Evolutionary conservation across 2,888 invertebrate species (phyloP).

Genomic region (Synanthedon myopaeformis): DNA sequence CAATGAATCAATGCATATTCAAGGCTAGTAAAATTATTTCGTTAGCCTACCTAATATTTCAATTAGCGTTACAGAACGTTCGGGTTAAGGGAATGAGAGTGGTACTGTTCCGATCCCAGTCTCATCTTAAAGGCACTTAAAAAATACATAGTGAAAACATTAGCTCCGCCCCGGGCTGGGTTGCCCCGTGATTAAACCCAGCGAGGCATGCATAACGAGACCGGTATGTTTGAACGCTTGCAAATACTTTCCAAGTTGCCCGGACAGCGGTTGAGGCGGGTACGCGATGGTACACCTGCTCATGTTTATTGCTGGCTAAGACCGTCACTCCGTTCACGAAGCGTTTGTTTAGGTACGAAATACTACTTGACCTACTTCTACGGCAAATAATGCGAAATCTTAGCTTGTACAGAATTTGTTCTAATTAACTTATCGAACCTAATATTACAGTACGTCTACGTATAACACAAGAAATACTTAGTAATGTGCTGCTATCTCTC

Average conservation of each 20-base stretch:
- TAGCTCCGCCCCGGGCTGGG: slow-evolving; percentile 50
- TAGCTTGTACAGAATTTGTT: too few species aligned
- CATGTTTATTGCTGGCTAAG: slow-evolving; percentile 52
- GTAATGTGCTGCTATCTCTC: too few species aligned
- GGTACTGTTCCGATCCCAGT: slow-evolving; percentile 4
- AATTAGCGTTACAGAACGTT: slow-evolving; percentile 22
- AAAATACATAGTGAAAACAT: slow-evolving; percentile 68
- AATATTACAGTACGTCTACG: too few species aligned
- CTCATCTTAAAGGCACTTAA: slow-evolving; percentile 41
- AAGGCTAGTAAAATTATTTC: too few species aligned
- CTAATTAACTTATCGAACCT: too few species aligned
- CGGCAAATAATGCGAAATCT: too few species aligned
- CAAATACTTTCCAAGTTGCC: slow-evolving; percentile 49
- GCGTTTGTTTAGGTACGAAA: slow-evolving; percentile 52
- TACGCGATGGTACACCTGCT: slow-evolving; percentile 43
- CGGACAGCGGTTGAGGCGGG: slow-evolving; percentile 45
- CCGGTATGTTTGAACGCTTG: slow-evolving; percentile 61
- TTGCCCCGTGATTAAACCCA: slow-evolving; percentile 60
- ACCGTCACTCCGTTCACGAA: slow-evolving; percentile 17
- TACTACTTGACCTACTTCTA: slow-evolving; percentile 39
- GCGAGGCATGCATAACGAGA: slow-evolving; percentile 65
- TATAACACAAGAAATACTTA: too few species aligned
- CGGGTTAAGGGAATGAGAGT: slow-evolving; percentile 11
- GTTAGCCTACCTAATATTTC: too few species aligned
- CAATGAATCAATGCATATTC: too few species aligned